These are phyloP conservation scores for Odobenus rosmarus DNA, from an alignment of 2,113 vertebrate species.

Conservation along the genomic window DNA sequence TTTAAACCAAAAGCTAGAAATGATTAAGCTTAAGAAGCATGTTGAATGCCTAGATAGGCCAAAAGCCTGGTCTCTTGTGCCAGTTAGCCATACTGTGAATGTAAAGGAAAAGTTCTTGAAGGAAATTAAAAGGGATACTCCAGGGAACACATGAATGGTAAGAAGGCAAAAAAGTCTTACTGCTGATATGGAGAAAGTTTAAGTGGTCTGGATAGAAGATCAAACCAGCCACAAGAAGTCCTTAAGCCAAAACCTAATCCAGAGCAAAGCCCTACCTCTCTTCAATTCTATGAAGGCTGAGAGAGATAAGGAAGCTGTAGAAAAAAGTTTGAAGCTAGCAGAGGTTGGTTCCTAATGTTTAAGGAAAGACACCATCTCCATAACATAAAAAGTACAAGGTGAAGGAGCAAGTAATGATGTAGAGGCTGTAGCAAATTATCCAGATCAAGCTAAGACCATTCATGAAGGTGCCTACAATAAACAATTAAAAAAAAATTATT, in stretches of 20 bases:
- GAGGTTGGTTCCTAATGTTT: neutral
- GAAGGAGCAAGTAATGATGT: neutral
- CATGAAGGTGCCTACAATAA: neutral
- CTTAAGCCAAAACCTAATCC: neutral
- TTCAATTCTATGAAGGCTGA: neutral
- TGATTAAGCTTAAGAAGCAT: neutral
- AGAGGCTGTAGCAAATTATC: neutral
- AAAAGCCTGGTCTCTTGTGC: neutral
- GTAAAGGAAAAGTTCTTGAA: neutral
- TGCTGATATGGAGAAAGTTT: neutral
- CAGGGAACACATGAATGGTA: neutral
- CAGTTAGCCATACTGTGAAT: neutral
- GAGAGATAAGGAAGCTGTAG: neutral
- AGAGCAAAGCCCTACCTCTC: neutral
- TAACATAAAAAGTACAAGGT: neutral
- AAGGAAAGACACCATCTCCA: neutral
- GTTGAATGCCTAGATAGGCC: neutral
- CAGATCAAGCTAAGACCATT: neutral
- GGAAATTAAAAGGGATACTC: neutral
- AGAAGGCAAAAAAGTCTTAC: neutral
- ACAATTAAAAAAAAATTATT: neutral
- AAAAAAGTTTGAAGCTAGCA: neutral
- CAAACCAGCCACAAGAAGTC: neutral
- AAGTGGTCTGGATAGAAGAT: neutral
- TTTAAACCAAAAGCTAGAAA: neutral